Percentiles rank a stretch among this genome's conserved stretches.
These are phyloP conservation scores for Portunus trituberculatus DNA, from an alignment of 1,140 invertebrate species.

Conservation along the genomic window DNA sequence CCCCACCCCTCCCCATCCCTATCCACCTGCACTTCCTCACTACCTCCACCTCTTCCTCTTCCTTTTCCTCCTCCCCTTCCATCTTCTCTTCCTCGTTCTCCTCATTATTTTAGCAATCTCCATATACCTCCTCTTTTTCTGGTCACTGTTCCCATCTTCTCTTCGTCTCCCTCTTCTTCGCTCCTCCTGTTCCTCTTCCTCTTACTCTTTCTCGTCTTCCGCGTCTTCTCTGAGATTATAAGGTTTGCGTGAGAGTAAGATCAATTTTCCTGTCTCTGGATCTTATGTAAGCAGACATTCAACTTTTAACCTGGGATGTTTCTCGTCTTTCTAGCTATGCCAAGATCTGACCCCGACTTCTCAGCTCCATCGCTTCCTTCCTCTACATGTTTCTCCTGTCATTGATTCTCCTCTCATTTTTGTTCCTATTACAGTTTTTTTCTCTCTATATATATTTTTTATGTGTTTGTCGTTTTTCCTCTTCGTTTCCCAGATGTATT, in stretches of 20 bases:
- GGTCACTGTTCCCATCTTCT: neutral
- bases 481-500: too few relatives aligned
- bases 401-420: neutral
- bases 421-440: neutral
- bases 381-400: neutral
- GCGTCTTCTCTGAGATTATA: neutral
- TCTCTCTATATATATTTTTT: too few relatives aligned
- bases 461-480: too few relatives aligned
- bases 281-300: slow-evolving; percentile 8
- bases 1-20: neutral
- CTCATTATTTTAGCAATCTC: neutral
- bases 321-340: slow-evolving; percentile 3
- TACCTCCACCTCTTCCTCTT: neutral
- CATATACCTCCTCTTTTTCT: neutral
- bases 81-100: neutral
- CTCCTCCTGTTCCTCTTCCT: neutral
- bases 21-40: neutral
- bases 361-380: neutral
- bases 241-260: neutral
- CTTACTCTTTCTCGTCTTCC: neutral
- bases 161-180: neutral
- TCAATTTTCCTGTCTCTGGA: neutral
- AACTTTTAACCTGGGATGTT: neutral
- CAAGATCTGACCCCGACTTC: neutral
- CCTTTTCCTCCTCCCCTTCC: neutral